phyloP scores from a whole-genome alignment of 2,888 invertebrate genomes.

The Charanyca ferruginea region DNA sequence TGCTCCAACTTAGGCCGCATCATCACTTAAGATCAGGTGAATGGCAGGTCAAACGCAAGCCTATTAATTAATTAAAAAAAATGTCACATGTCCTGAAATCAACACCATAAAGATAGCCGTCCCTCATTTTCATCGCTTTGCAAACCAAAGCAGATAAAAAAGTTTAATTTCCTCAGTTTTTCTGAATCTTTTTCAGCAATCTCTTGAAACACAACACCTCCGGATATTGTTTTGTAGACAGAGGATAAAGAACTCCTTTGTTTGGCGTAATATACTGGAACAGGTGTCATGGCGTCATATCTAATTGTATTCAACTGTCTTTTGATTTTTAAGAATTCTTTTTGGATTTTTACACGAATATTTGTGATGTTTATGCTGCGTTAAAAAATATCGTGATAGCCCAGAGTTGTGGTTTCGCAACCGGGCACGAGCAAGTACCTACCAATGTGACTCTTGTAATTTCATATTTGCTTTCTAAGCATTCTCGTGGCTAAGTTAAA shows the following conservation, averaged over 20 bases:
- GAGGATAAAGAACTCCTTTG: constrained; percentile 42
- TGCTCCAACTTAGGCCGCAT: too few relatives aligned
- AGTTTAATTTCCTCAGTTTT: constrained; percentile 28
- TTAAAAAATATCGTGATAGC: too few relatives aligned
- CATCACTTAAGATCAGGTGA: too few relatives aligned
- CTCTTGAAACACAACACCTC: constrained; percentile 26
- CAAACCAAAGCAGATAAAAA: constrained; percentile 12
- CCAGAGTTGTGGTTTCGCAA: too few relatives aligned
- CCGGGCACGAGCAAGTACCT: too few relatives aligned
- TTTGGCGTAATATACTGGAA: constrained; percentile 40
- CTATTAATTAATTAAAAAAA: too few relatives aligned
- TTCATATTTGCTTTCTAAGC: too few relatives aligned
- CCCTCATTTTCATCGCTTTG: constrained; percentile 1
- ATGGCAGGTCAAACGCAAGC: too few relatives aligned
- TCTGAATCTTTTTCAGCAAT: constrained; percentile 5
- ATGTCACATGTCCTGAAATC: background rate
- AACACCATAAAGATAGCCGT: background rate
- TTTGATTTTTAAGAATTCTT: constrained; percentile 15
- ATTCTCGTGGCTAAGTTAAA: too few relatives aligned
- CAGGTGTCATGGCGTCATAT: constrained; percentile 23
- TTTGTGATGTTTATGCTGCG: too few relatives aligned
- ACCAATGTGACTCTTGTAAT: too few relatives aligned
- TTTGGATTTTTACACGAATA: background rate
- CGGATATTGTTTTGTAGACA: constrained; percentile 34
- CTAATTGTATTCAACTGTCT: constrained; percentile 34